Evolutionary conservation across 2,888 invertebrate genomes (phyloP), one percentile per base, ranked within the genome.

Genomic region (Melanargia galathea): DNA sequence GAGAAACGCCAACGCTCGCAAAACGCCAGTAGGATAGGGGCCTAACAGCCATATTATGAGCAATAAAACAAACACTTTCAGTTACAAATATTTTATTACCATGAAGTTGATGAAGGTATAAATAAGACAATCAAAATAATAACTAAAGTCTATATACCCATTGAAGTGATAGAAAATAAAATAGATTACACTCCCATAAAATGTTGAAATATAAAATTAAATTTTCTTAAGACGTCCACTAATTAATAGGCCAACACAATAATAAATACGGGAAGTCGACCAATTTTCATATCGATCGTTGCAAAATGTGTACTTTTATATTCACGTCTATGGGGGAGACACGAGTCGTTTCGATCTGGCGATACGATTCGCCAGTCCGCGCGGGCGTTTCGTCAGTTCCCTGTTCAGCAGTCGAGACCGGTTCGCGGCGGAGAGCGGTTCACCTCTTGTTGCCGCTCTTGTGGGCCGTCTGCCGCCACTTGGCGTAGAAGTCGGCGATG

Each of bases 401-500:
- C 62, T 43, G 61, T 63, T 63, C 60, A 62, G 75, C 75, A 78
- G 77, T 81, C 81, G 73, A 82, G 74, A 79, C 84, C 88, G 70
- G 73, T 77, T 68, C 67, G 65, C 65, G 65, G 61, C 65, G 66
- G 66, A 57, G 58, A 67, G 58, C 49, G 67, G 73, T 81, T 92
- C 92, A 92, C 78, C 92, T 92, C 76, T 92, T 92, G 73, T 90
- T 91, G 67, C 85, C 85, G 71, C 77, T 86, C 68, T 88, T 90
- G 69, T 83, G 86, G 63, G 92, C 90, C 26, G 94, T 92, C 73
- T 95, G 95, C 81, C 96, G 96, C 95, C 97, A 97, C 87, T 96
- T 97, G 52, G 93, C 92, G 87, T 96, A 95, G 92, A 97, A 98
- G 71, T 94, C 94, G 72, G 94, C 94, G 72, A 97, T 95, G 77